phyloP scores from a whole-genome alignment of 2,888 invertebrate genomes.

The Adelognathus sp. region DNA sequence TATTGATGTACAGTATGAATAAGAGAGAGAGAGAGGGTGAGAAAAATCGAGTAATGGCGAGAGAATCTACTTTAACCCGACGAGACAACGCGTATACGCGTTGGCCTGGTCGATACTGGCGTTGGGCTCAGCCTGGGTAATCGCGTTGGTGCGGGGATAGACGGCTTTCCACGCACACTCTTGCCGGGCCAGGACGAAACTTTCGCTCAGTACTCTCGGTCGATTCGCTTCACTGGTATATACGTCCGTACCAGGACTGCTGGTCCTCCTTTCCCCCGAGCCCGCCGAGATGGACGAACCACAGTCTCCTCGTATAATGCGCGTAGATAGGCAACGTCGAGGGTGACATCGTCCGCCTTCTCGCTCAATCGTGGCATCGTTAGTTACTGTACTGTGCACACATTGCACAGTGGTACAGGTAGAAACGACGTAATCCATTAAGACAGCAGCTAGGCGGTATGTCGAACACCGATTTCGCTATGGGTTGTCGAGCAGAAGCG shows the following conservation, averaged over 20 bases:
- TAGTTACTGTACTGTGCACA: conserved; percentile 15
- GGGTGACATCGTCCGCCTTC: conserved; percentile 9
- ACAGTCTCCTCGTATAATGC: background rate
- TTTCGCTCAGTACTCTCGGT: conserved; percentile 32
- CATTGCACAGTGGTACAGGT: background rate
- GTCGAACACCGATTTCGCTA: conserved; percentile 3
- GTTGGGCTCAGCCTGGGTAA: conserved; percentile 71
- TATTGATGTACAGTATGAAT: conserved; percentile 28
- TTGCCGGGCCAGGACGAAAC: conserved; percentile 47
- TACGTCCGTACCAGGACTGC: background rate
- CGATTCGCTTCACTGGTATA: conserved; percentile 19
- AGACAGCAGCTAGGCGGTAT: conserved; percentile 33
- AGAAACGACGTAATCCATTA: conserved; percentile 37
- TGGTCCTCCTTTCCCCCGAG: background rate
- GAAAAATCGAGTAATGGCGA: conserved; percentile 46
- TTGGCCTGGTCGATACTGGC: conserved; percentile 75
- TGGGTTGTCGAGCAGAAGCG: background rate
- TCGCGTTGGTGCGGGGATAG: conserved; percentile 60
- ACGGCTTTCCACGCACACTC: conserved; percentile 52
- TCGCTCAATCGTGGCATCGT: conserved; percentile 28
- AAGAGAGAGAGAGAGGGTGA: background rate
- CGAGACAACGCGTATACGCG: conserved; percentile 51
- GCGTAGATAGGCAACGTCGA: background rate
- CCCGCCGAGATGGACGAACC: background rate
- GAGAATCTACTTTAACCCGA: conserved; percentile 41